A percentile compares a stretch with the other conserved stretches of the same genome.
These are phyloP conservation scores for Epistrophella euchroma DNA, from an alignment of 2,888 invertebrate species.

Conservation along the genomic window DNA sequence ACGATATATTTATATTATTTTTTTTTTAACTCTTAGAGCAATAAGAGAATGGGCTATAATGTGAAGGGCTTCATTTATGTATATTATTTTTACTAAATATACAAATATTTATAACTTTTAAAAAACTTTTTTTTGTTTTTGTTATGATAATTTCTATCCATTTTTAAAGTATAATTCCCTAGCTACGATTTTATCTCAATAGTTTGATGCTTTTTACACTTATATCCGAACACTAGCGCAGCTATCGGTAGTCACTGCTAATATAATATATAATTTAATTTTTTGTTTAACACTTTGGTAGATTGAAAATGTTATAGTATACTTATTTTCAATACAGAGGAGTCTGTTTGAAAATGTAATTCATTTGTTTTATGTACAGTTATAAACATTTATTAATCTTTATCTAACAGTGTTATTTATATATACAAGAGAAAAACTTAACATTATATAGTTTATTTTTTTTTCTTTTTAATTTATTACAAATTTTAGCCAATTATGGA, in stretches of 20 bases:
- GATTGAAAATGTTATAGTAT: slow-evolving; percentile 34
- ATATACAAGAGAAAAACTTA: slow-evolving; percentile 59
- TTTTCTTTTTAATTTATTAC: slow-evolving; percentile 4
- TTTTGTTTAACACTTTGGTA: slow-evolving; percentile 29
- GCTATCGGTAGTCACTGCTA: slow-evolving; percentile 27
- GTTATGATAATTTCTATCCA: slow-evolving; percentile 21
- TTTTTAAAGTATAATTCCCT: slow-evolving; percentile 65
- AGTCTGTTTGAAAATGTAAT: slow-evolving; percentile 48
- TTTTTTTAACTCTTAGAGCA: slow-evolving; percentile 34
- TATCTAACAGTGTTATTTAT: slow-evolving; percentile 32
- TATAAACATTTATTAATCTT: slow-evolving; percentile 35
- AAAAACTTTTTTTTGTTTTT: slow-evolving; percentile 28
- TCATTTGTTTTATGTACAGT: slow-evolving; percentile 48
- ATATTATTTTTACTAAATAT: slow-evolving; percentile 38
- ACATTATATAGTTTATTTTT: slow-evolving; percentile 31
- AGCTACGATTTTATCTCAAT: slow-evolving; percentile 61
- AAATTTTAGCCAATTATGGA: slow-evolving; percentile 53
- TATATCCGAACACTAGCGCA: slow-evolving; percentile 33
- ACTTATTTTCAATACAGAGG: slow-evolving; percentile 38
- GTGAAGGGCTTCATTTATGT: slow-evolving; percentile 25
- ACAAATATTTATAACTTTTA: slow-evolving; percentile 52
- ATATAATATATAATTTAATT: neutral
- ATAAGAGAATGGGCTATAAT: slow-evolving; percentile 48
- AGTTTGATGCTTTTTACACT: slow-evolving; percentile 64
- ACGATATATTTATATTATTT: slow-evolving; percentile 33